Base-by-base conservation (phyloP, 2,113 vertebrate genomes). In the Ceuthmochares aereus region DNA sequence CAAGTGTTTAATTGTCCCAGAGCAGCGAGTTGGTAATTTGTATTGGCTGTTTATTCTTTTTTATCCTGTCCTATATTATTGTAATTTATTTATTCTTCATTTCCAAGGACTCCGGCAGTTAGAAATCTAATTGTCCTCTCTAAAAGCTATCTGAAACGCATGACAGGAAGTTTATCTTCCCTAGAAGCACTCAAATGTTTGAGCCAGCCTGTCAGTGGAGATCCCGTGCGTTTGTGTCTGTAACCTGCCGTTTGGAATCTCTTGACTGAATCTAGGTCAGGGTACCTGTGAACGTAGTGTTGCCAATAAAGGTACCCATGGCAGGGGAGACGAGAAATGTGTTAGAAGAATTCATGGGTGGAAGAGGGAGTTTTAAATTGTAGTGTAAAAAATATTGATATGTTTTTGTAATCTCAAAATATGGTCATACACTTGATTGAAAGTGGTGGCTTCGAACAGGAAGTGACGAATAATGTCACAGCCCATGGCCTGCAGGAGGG, bases 41-140 rank as follows among this genome's bases (percentile, higher is more conserved):
- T 84, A 32, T 59, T 56, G 42, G 81, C 45, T 60, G 29, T 52
- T 90, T 73, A 45, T 81, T 84, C 11, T 6, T 40, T 52, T 62
- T 91, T 75, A 51, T 74, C 84, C 30, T 59, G 29, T 30, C 21
- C 42, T 87, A 32, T 34, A 32, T 84, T 73, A 52, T 21, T 83
- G 45, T 72, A 26, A 36, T 82, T 80, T 78, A 83, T 88, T 88
- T 92, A 77, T 70, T 91, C 73, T 47, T 66, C 18, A 76, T 93
- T 96, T 94, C 84, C 49, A 76, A 89, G 70, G 58, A 78, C 49
- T 87, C 51, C 67, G 60, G 64, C 34, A 77, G 73, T 85, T 89
- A 58, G 7, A 49, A 90, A 92, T 70, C n/a, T 69, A 89, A 77
- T 13, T 74, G n/a, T 40, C 7, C 55, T 80, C 73, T 42, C 72